A percentile compares a stretch with the other conserved stretches of the same genome.
These are phyloP conservation scores for Drosophila rhopaloa DNA, from an alignment of 1,140 invertebrate species.

Conservation along the genomic window DNA sequence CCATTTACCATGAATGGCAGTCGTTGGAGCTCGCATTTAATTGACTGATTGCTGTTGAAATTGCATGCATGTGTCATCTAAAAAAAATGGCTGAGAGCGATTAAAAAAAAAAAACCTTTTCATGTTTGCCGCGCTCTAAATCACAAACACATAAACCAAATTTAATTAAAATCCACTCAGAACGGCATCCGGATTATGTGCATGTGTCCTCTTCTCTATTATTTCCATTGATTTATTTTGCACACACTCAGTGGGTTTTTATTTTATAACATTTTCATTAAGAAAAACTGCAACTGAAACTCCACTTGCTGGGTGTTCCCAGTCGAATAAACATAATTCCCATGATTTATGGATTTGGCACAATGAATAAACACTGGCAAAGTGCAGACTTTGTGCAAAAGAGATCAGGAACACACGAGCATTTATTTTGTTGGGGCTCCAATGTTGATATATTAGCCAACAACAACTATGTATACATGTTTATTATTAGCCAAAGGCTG, in stretches of 20 bases:
- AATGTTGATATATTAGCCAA: conserved; percentile 68
- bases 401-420: conserved; percentile 33
- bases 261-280: conserved; percentile 51
- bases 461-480: conserved; percentile 48
- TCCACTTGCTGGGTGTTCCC: conserved; percentile 48
- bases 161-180: conserved; percentile 76
- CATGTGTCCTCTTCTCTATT: conserved; percentile 30
- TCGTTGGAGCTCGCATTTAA: conserved; percentile 63
- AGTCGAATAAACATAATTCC: conserved; percentile 51
- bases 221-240: conserved; percentile 43
- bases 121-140: conserved; percentile 71
- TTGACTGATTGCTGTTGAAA: conserved; percentile 65
- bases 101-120: conserved; percentile 17
- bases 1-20: conserved; percentile 69
- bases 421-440: conserved; percentile 56
- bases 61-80: conserved; percentile 50
- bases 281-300: conserved; percentile 44
- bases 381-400: conserved; percentile 55
- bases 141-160: conserved; percentile 61
- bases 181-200: conserved; percentile 43
- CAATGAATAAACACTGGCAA: conserved; percentile 38
- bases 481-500: conserved; percentile 51
- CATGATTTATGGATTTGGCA: conserved; percentile 73
- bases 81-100: not conserved
- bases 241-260: conserved; percentile 27